Evolutionary conservation across 2,113 vertebrate genomes (phyloP), one percentile per base, ranked within the genome.

Genomic region (Scophthalmus maximus): DNA sequence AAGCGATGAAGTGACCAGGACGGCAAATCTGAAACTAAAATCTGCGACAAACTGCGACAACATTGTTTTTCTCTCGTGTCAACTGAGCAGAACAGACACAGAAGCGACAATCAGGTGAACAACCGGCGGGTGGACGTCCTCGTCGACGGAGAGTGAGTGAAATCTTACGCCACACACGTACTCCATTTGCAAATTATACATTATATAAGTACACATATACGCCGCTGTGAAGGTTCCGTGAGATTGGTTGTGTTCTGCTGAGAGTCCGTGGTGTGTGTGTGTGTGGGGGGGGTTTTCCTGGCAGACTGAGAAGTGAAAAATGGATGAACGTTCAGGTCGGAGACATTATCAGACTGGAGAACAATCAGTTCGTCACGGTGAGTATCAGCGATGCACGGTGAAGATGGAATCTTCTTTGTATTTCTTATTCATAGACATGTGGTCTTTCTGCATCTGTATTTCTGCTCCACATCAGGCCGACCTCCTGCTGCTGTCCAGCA

Each of bases 261-360:
- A 12, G 11, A 68, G 23, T 59, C 78, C 1, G 42, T 32, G 10
- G 12, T 38, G 26, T 17, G 6, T 74, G 6, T 50, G n/a, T n/a
- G n/a, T n/a, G n/a, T n/a, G n/a, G n/a, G n/a, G n/a, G n/a, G n/a
- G n/a, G n/a, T 23, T 50, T 8, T 38, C 70, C 47, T 30, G 26
- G 12, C 87, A 99, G 98, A 80, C 65, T 98, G 40, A 91, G 83
- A 59, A 93, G 87, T 15, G 94, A 97, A 70, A 97, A 95, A 90
- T 99, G 97, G 98, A 96, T 94, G 96, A 94, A 97, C 42, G 92
- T 99, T 63, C 94, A 96, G 87, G 97, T 98, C 27, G 97, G 98
- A 18, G 96, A 99, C 84, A 95, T 98, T 71, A 92, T 99, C 83
- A 96, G 95, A 85, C 88, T 99, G 88, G 92, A 96, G 87, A 98